Evolutionary conservation across 2,888 invertebrate genomes (phyloP), one percentile per base, ranked within the genome.

Genomic region (Xylota sylvarum): DNA sequence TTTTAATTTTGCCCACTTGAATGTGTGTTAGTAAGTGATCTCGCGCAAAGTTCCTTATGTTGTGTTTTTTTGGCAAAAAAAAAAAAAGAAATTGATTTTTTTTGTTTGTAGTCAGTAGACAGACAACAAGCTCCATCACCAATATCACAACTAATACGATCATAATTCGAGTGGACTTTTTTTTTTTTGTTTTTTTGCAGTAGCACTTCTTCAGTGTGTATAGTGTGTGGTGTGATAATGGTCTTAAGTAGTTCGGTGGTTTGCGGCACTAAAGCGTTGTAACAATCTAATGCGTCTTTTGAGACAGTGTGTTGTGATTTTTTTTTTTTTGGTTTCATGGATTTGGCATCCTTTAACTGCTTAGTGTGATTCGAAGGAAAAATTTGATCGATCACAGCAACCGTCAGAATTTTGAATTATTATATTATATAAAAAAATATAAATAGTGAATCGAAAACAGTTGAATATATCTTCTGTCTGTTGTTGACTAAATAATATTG

Each of bases 1-100:
- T 50, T 58, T 19, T 46, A 69, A 67, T 55, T 74, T 56, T 77
- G 60, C 55, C 65, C 58, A 67, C 14, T 55, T 76, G 65, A 43
- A 78, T 82, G 55, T 86, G 86, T 86, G 78, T 86, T 81, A 77
- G 85, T 85, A 81, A 76, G 81, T 81, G 86, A 86, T 86, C 86
- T 82, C 77, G 67, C 82, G 60, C 62, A 77, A 73, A 82, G 86
- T 82, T 86, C 82, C 77, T 73, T 77, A 81, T 77, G 72, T 67
- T 67, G 77, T 62, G 17, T 76, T 43, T 62, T 65, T 70, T 81
- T 48, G 77, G 74, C 55, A 72, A 67, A 56, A 46, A 62, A 65
- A 70, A 76, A 56, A 46, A 62, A 65, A 70, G 70, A 56, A 17
- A 30, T 14, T n/a, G 7, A 10, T 32, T 40, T 60, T 43, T 43